A percentile compares a stretch with the other conserved stretches of the same genome.
Conservation (phyloP, 2,797 vertebrate species). For the Chloroceryle inda region DNA sequence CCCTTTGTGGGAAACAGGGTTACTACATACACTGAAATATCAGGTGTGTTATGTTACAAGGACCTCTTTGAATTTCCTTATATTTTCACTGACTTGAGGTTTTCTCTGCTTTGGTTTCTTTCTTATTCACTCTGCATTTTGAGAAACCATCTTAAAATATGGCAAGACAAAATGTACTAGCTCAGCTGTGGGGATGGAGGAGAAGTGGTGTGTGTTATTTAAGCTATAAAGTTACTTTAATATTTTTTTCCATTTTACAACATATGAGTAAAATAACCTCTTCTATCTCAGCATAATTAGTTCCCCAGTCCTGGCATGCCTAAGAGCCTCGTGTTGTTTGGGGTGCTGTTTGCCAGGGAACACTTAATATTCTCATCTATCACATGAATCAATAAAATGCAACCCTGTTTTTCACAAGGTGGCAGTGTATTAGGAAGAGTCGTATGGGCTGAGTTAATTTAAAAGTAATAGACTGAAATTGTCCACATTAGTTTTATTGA, state of each 20-base stretch:
- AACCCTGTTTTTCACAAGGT: slow-evolving; percentile 70
- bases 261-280: slow-evolving; percentile 9
- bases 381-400: slow-evolving; percentile 69
- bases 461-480: slow-evolving; percentile 81
- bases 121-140: slow-evolving; percentile 13
- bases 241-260: slow-evolving; percentile 16
- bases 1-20: background rate
- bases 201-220: background rate
- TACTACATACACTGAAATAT: background rate
- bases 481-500: slow-evolving; percentile 77
- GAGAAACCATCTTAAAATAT: background rate
- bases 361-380: slow-evolving; percentile 78
- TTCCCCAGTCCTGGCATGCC: slow-evolving; percentile 38
- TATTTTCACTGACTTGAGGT: background rate
- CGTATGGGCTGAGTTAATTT: slow-evolving; percentile 76
- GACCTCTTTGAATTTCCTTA: background rate
- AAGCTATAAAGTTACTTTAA: background rate
- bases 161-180: background rate
- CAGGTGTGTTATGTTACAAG: background rate
- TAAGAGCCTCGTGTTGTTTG: slow-evolving; percentile 45
- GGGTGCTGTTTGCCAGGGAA: slow-evolving; percentile 48
- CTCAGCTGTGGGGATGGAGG: background rate
- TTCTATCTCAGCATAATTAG: slow-evolving; percentile 51
- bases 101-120: background rate
- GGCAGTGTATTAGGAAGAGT: slow-evolving; percentile 70